Evolutionary conservation across 2,888 invertebrate species (phyloP).

Genomic region (Tenthredo mesomela): DNA sequence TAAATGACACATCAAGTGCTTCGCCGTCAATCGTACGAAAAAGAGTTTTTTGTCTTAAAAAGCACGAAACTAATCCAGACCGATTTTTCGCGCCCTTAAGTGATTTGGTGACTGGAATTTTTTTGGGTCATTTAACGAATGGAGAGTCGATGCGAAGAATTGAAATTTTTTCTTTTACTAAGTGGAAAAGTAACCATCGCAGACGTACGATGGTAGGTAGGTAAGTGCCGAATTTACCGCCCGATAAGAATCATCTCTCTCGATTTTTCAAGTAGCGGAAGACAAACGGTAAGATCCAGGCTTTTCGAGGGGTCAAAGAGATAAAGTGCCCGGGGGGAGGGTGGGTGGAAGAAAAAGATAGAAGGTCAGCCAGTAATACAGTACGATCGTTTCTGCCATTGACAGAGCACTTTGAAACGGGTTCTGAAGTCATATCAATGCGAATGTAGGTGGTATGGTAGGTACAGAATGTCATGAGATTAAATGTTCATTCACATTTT

Average conservation of each 20-base stretch:
- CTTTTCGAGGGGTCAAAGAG: conserved; percentile 23
- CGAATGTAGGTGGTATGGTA: not conserved
- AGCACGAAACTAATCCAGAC: not conserved
- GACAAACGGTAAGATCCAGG: conserved; percentile 25
- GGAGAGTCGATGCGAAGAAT: not conserved
- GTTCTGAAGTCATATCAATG: conserved; percentile 16
- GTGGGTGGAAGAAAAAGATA: not conserved
- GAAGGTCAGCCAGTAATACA: conserved; percentile 1
- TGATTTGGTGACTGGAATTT: not conserved
- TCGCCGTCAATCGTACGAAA: not conserved
- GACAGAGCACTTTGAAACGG: not conserved
- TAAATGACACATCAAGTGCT: not conserved
- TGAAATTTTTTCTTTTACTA: conserved; percentile 1
- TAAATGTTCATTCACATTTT: not conserved
- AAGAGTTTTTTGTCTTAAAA: not conserved
- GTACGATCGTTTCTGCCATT: conserved; percentile 32
- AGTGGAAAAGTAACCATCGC: not conserved
- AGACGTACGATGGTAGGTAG: not conserved
- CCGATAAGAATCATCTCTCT: conserved; percentile 26
- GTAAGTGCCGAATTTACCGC: conserved; percentile 22
- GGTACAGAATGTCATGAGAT: not conserved
- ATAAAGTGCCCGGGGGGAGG: not conserved
- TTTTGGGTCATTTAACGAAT: not conserved
- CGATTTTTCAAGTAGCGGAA: conserved; percentile 7
- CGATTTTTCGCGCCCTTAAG: not conserved